These are phyloP conservation scores for Heptranchias perlo DNA, from an alignment of 2,113 vertebrate genomes.

Conservation along the genomic window DNA sequence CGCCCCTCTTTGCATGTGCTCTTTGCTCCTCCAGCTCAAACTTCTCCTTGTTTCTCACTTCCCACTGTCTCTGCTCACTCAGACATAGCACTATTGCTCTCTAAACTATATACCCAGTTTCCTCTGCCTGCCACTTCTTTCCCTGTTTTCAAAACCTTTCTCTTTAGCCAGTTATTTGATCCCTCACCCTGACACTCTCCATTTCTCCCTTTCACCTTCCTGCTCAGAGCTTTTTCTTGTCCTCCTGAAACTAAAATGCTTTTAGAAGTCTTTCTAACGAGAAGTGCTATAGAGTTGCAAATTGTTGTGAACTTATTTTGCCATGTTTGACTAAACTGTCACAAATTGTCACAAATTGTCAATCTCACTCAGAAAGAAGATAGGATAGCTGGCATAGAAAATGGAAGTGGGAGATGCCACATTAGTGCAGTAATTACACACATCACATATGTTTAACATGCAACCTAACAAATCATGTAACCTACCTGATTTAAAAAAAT, in stretches of 20 bases:
- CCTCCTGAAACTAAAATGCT: background rate
- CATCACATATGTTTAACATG: background rate
- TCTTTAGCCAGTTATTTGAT: background rate
- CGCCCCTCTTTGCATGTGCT: background rate
- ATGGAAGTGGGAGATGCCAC: background rate
- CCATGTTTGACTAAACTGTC: background rate
- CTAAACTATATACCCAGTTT: background rate
- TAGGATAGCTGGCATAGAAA: background rate
- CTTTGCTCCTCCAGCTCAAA: background rate
- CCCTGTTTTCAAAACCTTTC: background rate
- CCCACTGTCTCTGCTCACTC: background rate
- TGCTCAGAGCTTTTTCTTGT: background rate
- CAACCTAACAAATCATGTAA: background rate
- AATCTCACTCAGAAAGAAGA: background rate
- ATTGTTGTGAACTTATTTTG: background rate
- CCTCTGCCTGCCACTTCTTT: background rate
- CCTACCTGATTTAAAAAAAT: conserved; percentile 14
- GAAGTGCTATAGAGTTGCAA: background rate
- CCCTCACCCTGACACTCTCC: background rate
- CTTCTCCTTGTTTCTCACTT: background rate
- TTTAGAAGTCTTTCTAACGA: background rate
- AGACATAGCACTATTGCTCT: background rate
- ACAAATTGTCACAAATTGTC: background rate
- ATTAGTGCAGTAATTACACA: too few relatives aligned
- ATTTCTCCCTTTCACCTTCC: background rate